Base-by-base conservation (phyloP, 2,113 vertebrate genomes). In the Seriola dumerili region DNA sequence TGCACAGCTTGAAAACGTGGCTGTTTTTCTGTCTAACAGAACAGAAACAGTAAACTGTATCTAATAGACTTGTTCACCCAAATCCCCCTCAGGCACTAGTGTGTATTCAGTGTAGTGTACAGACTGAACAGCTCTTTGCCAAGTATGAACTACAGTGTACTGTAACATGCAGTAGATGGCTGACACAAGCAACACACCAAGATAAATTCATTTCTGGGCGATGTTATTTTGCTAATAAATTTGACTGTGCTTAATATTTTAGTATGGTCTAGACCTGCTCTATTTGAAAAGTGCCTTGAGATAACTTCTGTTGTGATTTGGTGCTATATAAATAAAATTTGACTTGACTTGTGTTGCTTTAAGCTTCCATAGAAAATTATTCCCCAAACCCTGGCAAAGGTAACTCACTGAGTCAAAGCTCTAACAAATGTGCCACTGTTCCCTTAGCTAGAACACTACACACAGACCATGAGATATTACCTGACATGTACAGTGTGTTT, bases 401-500 rank as follows among this genome's bases (percentile, higher is more conserved):
- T 44, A 57, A 42, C 38, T 36, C 72, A 57, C 4, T n/a, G 46
- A 25, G 72, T 63, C 36, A 25, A 23, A 71, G 13, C 55, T 50
- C n/a, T 6, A 57, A 78, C 63, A 74, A 78, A 65, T 64, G 58
- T 19, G 32, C 50, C 76, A 61, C 38, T 76, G 62, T 61, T 79
- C 46, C 34, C 17, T 75, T 21, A 21, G 14, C 57, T 48, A 4
- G 23, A 16, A 55, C 34, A 38, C 25, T n/a, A 25, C 4, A n/a
- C 66, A 57, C 21, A 36, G 62, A 64, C 57, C 29, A 12, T 76
- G 66, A 68, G 46, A 54, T 72, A 42, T 64, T 57, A 52, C 54
- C 66, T 67, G 68, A 72, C 69, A 59, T 68, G 64, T 72, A 61
- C 67, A 67, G 32, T 55, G 10, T 63, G 57, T 80, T 71, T 81